These are phyloP conservation scores for Ryuthela nishihirai DNA, from an alignment of 2,888 invertebrate genomes.

Conservation along the genomic window DNA sequence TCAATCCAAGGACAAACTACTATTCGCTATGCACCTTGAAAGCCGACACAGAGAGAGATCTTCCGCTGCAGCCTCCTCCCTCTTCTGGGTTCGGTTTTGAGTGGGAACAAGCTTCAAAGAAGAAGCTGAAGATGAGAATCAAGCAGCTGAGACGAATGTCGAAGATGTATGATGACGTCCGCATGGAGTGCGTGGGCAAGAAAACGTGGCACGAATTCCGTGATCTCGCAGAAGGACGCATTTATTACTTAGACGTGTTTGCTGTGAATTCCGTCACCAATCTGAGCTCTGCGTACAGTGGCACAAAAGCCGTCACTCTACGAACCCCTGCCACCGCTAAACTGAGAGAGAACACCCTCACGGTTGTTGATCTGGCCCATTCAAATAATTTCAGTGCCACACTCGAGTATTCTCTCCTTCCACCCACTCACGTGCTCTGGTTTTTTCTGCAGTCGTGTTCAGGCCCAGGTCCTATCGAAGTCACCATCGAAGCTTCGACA, in stretches of 20 bases:
- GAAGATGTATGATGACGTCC: slow-evolving; percentile 43
- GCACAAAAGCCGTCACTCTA: slow-evolving; percentile 42
- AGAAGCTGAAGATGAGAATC: neutral
- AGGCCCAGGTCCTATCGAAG: slow-evolving; percentile 5
- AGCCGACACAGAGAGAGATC: slow-evolving; percentile 49
- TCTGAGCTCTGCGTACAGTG: slow-evolving; percentile 55
- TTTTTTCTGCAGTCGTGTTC: slow-evolving; percentile 4
- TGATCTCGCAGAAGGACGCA: slow-evolving; percentile 53
- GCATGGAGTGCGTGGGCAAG: slow-evolving; percentile 55
- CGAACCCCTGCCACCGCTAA: neutral
- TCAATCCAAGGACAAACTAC: slow-evolving; percentile 54
- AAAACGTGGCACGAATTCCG: slow-evolving; percentile 55
- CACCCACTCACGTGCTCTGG: neutral
- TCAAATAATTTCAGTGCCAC: neutral
- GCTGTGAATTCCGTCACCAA: slow-evolving; percentile 56
- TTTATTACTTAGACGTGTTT: slow-evolving; percentile 58
- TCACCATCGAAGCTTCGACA: neutral
- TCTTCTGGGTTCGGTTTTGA: slow-evolving; percentile 47
- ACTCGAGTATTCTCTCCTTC: neutral
- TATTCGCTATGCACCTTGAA: slow-evolving; percentile 55
- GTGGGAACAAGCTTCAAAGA: slow-evolving; percentile 43
- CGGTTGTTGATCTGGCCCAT: neutral
- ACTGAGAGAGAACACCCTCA: neutral
- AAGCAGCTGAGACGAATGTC: slow-evolving; percentile 7
- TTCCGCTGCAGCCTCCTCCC: slow-evolving; percentile 45